Base-by-base conservation (phyloP, 2,888 invertebrate species). In the Mongoloraphidia duomilia region DNA sequence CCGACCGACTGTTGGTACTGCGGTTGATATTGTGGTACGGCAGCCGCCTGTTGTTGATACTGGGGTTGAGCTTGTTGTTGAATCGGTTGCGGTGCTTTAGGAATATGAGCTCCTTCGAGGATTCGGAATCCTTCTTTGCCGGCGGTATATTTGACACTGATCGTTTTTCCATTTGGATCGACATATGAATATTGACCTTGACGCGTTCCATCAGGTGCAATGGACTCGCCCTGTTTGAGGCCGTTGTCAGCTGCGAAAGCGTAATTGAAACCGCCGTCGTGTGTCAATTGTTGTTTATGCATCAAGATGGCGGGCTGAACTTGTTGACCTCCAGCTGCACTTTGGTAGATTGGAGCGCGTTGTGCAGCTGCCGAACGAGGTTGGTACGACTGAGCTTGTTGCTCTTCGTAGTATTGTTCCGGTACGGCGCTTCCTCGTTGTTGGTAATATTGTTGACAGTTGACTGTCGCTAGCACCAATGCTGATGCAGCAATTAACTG, bases 221-320 rank as follows among this genome's bases (percentile, higher is more conserved):
- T 81, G 53, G 73, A 73, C 60, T 82, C 82, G 0, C 81, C 81
- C 8, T 80, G 81, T 1, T 79, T 76, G 6, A 80, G 65, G 0
- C 82, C 82, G 58, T 81, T 81, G 64, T 82, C 82, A 0, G 81
- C 78, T 1, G 80, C 76, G 59, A 80, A 82, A 46, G 79, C 74
- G 58, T 76, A 82, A 49, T 78, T 79, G 65, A 82, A 82, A 4
- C 74, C 74, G 2, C 82, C 81, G 57, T 81, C 81, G 55, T 79
- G 74, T 44, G 75, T 73, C 10, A 80, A 62, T 0, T 79, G 75
- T 58, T 80, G 79, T 54, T 77, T 79, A 66, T 80, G 80, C 42
- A 74, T 74, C 38, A 80, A 53, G 34, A 80, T 79, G 51, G 72
- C 66, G 0, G 77, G 67, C 3, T 69, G 69, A 2, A 66, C 67